Base-by-base conservation (phyloP, 37 sponge, comb jelly and placozoan genomes). In the Aplysina aerophoba region DNA sequence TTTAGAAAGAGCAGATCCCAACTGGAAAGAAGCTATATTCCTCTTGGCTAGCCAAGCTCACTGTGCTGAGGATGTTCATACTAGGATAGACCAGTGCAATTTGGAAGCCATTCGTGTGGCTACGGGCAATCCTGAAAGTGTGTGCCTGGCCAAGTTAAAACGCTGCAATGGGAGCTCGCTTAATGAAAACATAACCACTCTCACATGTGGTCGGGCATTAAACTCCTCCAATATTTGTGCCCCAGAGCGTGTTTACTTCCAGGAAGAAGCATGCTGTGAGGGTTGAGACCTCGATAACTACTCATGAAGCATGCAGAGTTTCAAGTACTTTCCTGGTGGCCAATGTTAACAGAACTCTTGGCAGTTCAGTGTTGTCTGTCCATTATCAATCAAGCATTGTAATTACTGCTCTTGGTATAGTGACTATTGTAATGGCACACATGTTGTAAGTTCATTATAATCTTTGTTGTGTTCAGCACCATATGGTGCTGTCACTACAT, bases 251-350 rank as follows among this genome's bases (percentile, higher is more conserved):
- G 8, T 5, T 2, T 12, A 19, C 54, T 75, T n/a, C 54, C 78
- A 75, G 41, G 44, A 24, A 75, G 78, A 75, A 75, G 54, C 40
- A 8, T 75, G 78, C 37, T 75, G 44, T 75, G 38, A 75, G 3
- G 54, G 38, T 75, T 16, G 28, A 30, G 28, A 33, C 71, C 50
- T 44, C 8, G 50, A 3, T 8, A 11, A 44, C 3, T 44, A 8
- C 8, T 11, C 6, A 44, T 44, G 50, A 44, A 69, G 33, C 33
- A 34, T 69, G 71, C 34, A 16, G 30, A 69, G 34, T 15, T 27
- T 33, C 30, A 35, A 69, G 35, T 36, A 50, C 21, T 15, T 75
- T 75, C 40, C 54, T 41, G 37, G 54, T 44, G 37, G 78, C 78
- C 21, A 50, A 75, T 75, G 53, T 75, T 3, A 41, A 41, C 12